Evolutionary conservation across 2,888 invertebrate species (phyloP), one percentile per base, ranked within the genome.

Genomic region (Pyrocoelia pectoralis): DNA sequence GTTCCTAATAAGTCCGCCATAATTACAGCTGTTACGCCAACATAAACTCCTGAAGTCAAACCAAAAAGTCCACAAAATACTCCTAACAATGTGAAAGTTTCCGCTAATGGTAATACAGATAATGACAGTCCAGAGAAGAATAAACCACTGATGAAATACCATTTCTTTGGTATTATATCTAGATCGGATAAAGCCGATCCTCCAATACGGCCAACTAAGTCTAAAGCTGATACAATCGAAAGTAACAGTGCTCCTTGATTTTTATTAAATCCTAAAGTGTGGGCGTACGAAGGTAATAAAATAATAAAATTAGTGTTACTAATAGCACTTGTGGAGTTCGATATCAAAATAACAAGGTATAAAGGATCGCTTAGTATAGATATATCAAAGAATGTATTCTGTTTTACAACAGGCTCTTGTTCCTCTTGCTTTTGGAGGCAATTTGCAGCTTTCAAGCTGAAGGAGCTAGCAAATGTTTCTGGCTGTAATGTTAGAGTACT

Each of bases 1-100:
- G 91, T 89, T 0, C 94, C 94, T 4, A 94, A 77, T 89, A 94
- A 89, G 75, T 94, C 94, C 0, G 93, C 92, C 92, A 94, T 93
- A 2, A 94, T 92, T 38, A 94, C 88, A 0, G 94, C 93, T 0
- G 93, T 93, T 10, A 94, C 89, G 2, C 94, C 94, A 0, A 93
- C 92, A 77, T 94, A 94, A 1, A 91, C 87, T 8, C 94, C 94
- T 0, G 94, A 93, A 1, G 93, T 90, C 12, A 94, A 81, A 1
- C 94, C 94, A 74, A 94, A 94, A 0, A 91, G 75, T 0, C 89
- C 88, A 78, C 93, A 94, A 75, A 89, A 90, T 19, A 85, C 83
- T 52, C 90, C 87, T 1, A 93, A 85, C 50, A 85, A 83, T 0
- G 81, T 76, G 76, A 92, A 94, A 38, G 84, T 84, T 0, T 81